Percentiles rank a stretch among this genome's conserved stretches.
phyloP scores from a whole-genome alignment of 2,888 invertebrate species.

The Dolomedes plantarius region DNA sequence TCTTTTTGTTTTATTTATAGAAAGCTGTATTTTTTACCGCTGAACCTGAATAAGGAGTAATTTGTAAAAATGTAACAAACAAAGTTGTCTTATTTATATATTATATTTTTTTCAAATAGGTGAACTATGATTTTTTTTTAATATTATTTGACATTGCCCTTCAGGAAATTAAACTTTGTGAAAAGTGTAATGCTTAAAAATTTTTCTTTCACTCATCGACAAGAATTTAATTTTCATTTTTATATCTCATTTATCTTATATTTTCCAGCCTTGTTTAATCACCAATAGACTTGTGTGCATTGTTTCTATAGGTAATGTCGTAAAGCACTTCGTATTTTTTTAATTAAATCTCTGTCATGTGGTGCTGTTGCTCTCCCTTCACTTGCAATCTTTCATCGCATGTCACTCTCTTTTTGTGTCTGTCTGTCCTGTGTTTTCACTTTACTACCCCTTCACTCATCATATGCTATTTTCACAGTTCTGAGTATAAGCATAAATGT shows the following conservation, averaged over 20 bases:
- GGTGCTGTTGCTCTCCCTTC: constrained; percentile 30
- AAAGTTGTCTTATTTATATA: no score
- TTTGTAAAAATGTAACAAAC: no score
- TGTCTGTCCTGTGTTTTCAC: constrained; percentile 3
- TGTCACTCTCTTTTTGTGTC: constrained; percentile 8
- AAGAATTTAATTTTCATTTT: not conserved
- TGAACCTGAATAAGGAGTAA: no score
- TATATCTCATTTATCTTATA: constrained; percentile 51
- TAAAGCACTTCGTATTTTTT: constrained; percentile 41
- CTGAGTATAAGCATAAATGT: constrained; percentile 37
- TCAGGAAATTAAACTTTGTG: no score
- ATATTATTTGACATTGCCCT: no score
- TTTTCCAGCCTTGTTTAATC: constrained; percentile 64
- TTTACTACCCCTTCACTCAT: not conserved
- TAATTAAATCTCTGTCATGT: constrained; percentile 22
- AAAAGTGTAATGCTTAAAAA: no score
- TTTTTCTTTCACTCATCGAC: not conserved
- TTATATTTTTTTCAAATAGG: no score
- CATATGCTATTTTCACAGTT: constrained; percentile 15
- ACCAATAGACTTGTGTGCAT: constrained; percentile 54
- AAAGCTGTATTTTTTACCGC: no score
- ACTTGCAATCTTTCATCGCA: constrained; percentile 21
- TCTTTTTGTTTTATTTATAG: no score
- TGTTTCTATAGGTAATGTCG: constrained; percentile 60
- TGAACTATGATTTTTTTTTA: no score